These are phyloP conservation scores for Tuberolachnus salignus DNA, from an alignment of 2,888 invertebrate genomes.

Conservation along the genomic window DNA sequence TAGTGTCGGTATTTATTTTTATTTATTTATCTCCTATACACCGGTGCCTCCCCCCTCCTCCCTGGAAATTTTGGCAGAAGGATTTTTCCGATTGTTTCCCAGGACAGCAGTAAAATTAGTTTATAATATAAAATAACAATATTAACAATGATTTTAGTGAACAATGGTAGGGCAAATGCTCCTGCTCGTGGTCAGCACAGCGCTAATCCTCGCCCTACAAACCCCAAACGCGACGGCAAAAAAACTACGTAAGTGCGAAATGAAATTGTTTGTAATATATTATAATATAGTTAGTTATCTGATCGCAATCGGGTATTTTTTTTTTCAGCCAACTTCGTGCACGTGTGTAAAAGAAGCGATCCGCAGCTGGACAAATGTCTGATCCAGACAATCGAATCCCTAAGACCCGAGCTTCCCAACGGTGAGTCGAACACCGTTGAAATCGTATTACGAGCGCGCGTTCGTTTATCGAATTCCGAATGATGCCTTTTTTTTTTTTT, in stretches of 20 bases:
- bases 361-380: conserved; percentile 74
- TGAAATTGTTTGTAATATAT: background rate
- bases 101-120: background rate
- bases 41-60: too few relatives aligned
- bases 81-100: background rate
- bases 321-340: conserved; percentile 62
- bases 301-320: conserved; percentile 52
- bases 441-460: too few relatives aligned
- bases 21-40: too few relatives aligned
- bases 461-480: too few relatives aligned
- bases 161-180: conserved; percentile 40
- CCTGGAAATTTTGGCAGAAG: background rate
- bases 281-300: background rate
- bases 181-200: conserved; percentile 29
- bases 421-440: conserved; percentile 64
- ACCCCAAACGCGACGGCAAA: conserved; percentile 40
- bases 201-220: conserved; percentile 37
- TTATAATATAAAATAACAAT: background rate
- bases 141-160: conserved; percentile 31
- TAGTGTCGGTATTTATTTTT: too few relatives aligned
- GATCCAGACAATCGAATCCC: conserved; percentile 73
- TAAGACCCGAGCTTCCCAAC: conserved; percentile 74
- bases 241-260: conserved; percentile 38
- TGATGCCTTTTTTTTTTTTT: background rate
- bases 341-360: conserved; percentile 68